A percentile compares a stretch with the other conserved stretches of the same genome.
Conservation (phyloP, 1,140 invertebrate genomes). For the Aphelinus certus region DNA sequence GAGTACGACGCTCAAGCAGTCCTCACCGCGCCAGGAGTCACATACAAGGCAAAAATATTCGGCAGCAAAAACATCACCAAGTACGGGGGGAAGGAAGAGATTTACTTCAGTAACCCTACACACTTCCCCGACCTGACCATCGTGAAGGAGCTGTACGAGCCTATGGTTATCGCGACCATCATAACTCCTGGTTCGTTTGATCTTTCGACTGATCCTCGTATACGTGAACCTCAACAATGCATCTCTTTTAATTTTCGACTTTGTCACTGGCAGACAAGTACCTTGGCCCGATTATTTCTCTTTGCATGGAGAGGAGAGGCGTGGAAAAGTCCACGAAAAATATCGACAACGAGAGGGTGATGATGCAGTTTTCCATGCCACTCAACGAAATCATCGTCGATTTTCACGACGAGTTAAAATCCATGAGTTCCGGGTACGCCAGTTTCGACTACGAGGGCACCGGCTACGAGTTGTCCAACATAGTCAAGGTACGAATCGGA, state of each 20-base stretch:
- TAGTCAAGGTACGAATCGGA: constrained; percentile 74
- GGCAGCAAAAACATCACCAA: constrained; percentile 71
- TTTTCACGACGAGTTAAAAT: constrained; percentile 94
- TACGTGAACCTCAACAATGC: too few relatives aligned
- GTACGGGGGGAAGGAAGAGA: constrained; percentile 71
- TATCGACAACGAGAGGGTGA: constrained; percentile 83
- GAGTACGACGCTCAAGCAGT: constrained; percentile 91
- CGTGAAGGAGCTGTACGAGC: constrained; percentile 85
- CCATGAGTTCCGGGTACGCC: constrained; percentile 90
- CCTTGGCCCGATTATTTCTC: constrained; percentile 73
- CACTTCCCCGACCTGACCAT: constrained; percentile 76
- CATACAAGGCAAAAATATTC: constrained; percentile 86
- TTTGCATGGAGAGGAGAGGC: constrained; percentile 84
- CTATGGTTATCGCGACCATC: constrained; percentile 88
- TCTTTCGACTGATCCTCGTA: not conserved
- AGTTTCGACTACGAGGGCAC: constrained; percentile 97
- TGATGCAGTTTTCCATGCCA: constrained; percentile 87
- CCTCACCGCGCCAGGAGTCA: constrained; percentile 93
- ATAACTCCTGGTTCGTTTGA: constrained; percentile 77
- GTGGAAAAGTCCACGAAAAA: constrained; percentile 76
- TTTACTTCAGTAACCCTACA: constrained; percentile 86
- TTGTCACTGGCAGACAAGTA: constrained; percentile 68
- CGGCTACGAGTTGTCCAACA: constrained; percentile 78
- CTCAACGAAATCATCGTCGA: constrained; percentile 93
- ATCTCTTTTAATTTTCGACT: too few relatives aligned